A percentile compares a stretch with the other conserved stretches of the same genome.
Evolutionary conservation across 2,888 invertebrate genomes (phyloP).

Genomic region (Trachelus iudaicus): DNA sequence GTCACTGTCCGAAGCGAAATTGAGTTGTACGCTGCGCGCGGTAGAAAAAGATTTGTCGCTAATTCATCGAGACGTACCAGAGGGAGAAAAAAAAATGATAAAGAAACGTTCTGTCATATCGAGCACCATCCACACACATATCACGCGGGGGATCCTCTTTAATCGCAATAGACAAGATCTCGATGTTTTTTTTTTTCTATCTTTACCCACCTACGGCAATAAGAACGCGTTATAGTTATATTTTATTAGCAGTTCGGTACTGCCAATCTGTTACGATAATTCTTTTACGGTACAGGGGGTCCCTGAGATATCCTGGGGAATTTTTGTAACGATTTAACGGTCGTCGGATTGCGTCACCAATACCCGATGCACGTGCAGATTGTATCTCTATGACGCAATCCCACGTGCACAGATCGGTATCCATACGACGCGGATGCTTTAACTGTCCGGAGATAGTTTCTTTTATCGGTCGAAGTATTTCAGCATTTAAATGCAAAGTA

Average conservation of each 20-base stretch:
- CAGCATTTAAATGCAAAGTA: constrained; percentile 65
- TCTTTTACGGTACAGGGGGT: neutral
- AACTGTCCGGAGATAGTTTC: constrained; percentile 44
- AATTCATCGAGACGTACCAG: neutral
- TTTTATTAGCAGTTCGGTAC: neutral
- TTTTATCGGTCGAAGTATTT: constrained; percentile 60
- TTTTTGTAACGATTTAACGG: neutral
- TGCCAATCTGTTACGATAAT: neutral
- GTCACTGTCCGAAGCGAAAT: neutral
- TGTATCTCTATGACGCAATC: too few species aligned
- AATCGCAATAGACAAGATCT: neutral
- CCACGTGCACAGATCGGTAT: neutral
- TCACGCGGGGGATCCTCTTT: neutral
- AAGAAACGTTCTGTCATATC: neutral
- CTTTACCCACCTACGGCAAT: neutral
- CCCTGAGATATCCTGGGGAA: neutral
- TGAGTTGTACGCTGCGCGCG: neutral
- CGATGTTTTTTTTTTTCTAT: neutral
- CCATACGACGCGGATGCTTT: neutral
- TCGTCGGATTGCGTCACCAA: neutral
- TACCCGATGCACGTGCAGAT: too few species aligned
- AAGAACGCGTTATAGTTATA: neutral
- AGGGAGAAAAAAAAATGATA: neutral
- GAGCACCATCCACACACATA: too few species aligned
- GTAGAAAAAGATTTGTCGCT: neutral